A percentile compares a stretch with the other conserved stretches of the same genome.
Conservation (phyloP, 2,113 vertebrate species). For the Melanotaenia duboulayi region DNA sequence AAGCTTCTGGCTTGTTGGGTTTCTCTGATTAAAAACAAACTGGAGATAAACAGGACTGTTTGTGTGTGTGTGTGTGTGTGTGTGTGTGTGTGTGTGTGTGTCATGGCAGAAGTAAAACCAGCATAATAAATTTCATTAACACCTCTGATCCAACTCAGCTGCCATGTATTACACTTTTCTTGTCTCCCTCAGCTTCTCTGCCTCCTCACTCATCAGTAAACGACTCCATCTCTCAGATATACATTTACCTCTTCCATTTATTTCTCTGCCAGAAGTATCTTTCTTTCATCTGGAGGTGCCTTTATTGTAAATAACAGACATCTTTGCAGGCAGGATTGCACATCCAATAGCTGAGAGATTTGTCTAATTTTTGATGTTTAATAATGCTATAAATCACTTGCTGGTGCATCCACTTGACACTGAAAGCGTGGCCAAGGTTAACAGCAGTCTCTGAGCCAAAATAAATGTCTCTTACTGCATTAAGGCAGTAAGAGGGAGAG, state of each 20-base stretch:
- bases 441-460: conserved; percentile 45
- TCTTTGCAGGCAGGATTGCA: neutral
- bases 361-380: conserved; percentile 43
- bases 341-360: conserved; percentile 13
- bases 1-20: neutral
- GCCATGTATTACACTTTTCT: conserved; percentile 8
- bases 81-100: neutral
- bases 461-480: conserved; percentile 45
- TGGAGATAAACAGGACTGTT: neutral
- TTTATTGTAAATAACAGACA: conserved; percentile 31
- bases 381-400: conserved; percentile 49
- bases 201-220: conserved; percentile 1
- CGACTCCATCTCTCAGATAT: conserved; percentile 26
- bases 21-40: conserved; percentile 12
- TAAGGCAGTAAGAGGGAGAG: conserved; percentile 36
- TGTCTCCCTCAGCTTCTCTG: conserved; percentile 1
- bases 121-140: conserved; percentile 28
- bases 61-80: neutral
- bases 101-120: conserved; percentile 3
- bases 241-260: neutral
- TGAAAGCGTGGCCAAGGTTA: conserved; percentile 47
- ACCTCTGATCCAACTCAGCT: conserved; percentile 20
- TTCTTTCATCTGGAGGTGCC: conserved; percentile 36
- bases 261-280: conserved; percentile 3
- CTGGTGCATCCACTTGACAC: conserved; percentile 45